Percentiles rank a stretch among this genome's conserved stretches.
phyloP scores from a whole-genome alignment of 2,888 invertebrate genomes.

The Agrochola litura region DNA sequence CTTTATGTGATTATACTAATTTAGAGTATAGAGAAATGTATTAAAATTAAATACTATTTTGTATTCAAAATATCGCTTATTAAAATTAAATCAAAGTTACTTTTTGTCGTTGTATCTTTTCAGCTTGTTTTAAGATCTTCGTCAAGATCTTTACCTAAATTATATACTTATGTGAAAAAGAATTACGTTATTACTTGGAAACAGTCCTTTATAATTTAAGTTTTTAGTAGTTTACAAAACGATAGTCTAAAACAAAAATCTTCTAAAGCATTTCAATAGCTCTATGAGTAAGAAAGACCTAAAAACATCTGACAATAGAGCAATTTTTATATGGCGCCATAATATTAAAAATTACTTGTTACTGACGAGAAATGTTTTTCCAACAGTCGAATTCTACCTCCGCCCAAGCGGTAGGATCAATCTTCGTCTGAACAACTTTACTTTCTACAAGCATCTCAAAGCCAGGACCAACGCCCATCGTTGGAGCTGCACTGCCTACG shows the following conservation, averaged over 20 bases:
- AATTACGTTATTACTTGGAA: constrained; percentile 12
- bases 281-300: not conserved
- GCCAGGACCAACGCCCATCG: constrained; percentile 83
- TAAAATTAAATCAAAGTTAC: constrained; percentile 46
- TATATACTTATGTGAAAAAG: constrained; percentile 10
- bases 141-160: not conserved
- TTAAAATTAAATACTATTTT: constrained; percentile 55
- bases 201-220: constrained; percentile 18
- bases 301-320: not conserved
- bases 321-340: not conserved
- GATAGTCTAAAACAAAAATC: not conserved
- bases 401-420: constrained; percentile 84
- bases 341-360: not conserved
- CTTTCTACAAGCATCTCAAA: constrained; percentile 85
- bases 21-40: constrained; percentile 50
- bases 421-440: constrained; percentile 84
- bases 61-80: constrained; percentile 58
- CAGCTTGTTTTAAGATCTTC: not conserved
- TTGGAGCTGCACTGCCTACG: constrained; percentile 86
- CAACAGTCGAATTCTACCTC: constrained; percentile 82
- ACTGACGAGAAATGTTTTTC: constrained; percentile 41
- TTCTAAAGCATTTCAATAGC: not conserved
- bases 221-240: not conserved
- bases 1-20: constrained; percentile 53
- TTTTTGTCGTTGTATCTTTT: constrained; percentile 27